Evolutionary conservation across 2,113 vertebrate species (phyloP).

Genomic region (Microcebus tavaratra): DNA sequence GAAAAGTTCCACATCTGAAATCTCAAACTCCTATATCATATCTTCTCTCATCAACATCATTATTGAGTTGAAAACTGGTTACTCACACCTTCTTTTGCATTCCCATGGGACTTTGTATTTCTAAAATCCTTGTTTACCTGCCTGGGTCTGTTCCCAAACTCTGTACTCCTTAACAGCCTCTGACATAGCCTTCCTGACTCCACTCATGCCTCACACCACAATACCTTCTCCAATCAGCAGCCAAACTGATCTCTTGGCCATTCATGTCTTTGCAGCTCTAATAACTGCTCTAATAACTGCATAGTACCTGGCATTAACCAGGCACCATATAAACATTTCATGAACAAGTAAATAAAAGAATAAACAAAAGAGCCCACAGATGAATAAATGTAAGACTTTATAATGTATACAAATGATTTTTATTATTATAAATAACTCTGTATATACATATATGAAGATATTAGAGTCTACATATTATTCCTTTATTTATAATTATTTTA

Average conservation of each 20-base stretch:
- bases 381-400: not conserved
- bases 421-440: not conserved
- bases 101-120: not conserved
- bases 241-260: not conserved
- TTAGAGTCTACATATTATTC: not conserved
- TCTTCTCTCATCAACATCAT: not conserved
- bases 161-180: not conserved
- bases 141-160: not conserved
- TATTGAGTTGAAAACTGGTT: not conserved
- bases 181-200: not conserved
- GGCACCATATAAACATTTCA: not conserved
- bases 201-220: not conserved
- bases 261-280: not conserved
- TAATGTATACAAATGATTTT: not conserved
- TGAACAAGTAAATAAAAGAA: not conserved
- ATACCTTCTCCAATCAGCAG: not conserved
- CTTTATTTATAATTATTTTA: not conserved
- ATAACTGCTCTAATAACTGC: not conserved
- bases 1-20: not conserved
- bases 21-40: not conserved
- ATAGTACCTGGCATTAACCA: not conserved
- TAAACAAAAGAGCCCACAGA: slow-evolving; percentile 3
- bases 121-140: not conserved
- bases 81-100: not conserved
- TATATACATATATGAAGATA: not conserved